Evolutionary conservation across 1,140 invertebrate species (phyloP).

Genomic region (Drosophila bipectinata): DNA sequence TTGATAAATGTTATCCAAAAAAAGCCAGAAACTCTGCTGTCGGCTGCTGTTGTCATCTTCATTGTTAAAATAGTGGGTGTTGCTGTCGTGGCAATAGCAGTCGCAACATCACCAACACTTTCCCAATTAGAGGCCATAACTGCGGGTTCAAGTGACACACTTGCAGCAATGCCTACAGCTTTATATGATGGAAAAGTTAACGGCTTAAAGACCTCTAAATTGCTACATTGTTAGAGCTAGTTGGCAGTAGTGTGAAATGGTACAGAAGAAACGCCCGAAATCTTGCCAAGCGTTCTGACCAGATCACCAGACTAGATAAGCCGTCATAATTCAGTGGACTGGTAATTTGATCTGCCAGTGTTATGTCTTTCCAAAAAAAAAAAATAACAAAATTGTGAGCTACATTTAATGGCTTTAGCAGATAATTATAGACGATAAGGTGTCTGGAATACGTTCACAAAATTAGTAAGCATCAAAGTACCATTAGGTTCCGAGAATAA

Average conservation of each 20-base stretch:
- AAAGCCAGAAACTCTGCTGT: constrained; percentile 2
- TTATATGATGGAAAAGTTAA: constrained; percentile 52
- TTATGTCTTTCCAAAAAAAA: constrained; percentile 2
- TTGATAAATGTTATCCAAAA: constrained; percentile 69
- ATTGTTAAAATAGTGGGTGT: constrained; percentile 41
- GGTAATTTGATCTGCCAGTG: constrained; percentile 21
- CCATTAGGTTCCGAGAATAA: constrained; percentile 11
- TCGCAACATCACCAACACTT: constrained; percentile 61
- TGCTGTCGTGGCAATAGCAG: constrained; percentile 13
- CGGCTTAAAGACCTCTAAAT: constrained; percentile 63
- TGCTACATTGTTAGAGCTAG: constrained; percentile 51
- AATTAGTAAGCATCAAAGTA: constrained; percentile 27
- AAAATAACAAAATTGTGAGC: not conserved
- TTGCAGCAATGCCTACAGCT: constrained; percentile 17
- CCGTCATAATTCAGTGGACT: constrained; percentile 3
- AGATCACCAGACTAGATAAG: constrained; percentile 26
- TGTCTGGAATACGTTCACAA: constrained; percentile 8
- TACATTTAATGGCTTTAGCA: not conserved
- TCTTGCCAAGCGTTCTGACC: not conserved
- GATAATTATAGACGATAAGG: constrained; percentile 1
- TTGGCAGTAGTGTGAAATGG: constrained; percentile 29
- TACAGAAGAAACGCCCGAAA: constrained; percentile 31
- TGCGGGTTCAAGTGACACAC: constrained; percentile 41
- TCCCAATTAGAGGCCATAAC: constrained; percentile 54
- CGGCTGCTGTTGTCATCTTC: constrained; percentile 51